Evolutionary conservation across 2,797 vertebrate species (phyloP).

Genomic region (Myotis vivesi): DNA sequence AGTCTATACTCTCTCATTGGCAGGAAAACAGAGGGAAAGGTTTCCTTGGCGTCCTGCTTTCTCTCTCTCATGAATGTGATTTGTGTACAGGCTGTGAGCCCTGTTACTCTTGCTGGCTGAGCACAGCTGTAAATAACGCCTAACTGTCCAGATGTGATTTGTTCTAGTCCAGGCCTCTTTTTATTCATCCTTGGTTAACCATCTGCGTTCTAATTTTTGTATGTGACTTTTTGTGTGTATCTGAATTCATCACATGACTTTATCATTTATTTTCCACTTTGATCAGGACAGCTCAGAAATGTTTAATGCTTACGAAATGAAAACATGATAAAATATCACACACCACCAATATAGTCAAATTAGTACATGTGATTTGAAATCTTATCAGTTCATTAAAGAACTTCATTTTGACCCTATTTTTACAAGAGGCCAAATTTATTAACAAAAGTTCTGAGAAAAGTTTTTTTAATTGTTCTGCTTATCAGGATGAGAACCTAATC

Average conservation of each 20-base stretch:
- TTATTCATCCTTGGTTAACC: slow-evolving; percentile 59
- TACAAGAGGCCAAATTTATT: slow-evolving; percentile 44
- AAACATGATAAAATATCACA: slow-evolving; percentile 54
- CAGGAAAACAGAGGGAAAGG: background rate
- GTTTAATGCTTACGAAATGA: slow-evolving; percentile 48
- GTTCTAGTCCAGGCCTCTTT: slow-evolving; percentile 6
- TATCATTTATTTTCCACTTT: slow-evolving; percentile 62
- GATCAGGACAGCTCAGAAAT: slow-evolving; percentile 51
- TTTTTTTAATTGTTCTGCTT: background rate
- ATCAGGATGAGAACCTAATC: background rate
- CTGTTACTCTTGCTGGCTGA: slow-evolving; percentile 43
- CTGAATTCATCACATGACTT: slow-evolving; percentile 59
- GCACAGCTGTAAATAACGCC: slow-evolving; percentile 46
- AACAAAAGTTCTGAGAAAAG: slow-evolving; percentile 43
- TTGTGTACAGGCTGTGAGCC: slow-evolving; percentile 17
- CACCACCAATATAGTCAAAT: slow-evolving; percentile 47
- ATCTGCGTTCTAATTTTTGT: slow-evolving; percentile 57
- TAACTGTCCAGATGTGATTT: slow-evolving; percentile 41
- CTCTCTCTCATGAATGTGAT: slow-evolving; percentile 30
- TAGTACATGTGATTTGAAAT: slow-evolving; percentile 61
- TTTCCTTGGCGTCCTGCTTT: slow-evolving; percentile 12
- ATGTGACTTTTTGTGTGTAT: slow-evolving; percentile 12
- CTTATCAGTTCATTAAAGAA: slow-evolving; percentile 43
- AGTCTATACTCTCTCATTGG: background rate
- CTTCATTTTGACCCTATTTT: slow-evolving; percentile 50